Base-by-base conservation (phyloP, 2,797 vertebrate species). In the Neomorphus geoffroyi region DNA sequence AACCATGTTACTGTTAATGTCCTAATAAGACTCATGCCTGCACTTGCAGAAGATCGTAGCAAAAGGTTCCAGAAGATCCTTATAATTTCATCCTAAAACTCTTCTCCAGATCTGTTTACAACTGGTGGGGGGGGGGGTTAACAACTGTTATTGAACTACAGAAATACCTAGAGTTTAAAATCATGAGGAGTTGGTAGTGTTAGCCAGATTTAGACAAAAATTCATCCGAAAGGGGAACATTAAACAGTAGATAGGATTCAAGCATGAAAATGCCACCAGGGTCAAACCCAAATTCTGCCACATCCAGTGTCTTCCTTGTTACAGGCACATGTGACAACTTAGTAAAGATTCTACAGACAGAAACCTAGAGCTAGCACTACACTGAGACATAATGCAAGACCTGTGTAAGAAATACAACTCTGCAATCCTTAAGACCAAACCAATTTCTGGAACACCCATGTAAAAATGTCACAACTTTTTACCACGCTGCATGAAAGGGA, bases 181-280 rank as follows among this genome's bases (percentile, higher is more conserved):
- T n/a, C 41, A 78, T 0, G 0, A 41, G 11, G 28, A 88, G 28
- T 17, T 46, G 6, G 16, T 39, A 78, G 12, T 13, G 11, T 18
- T 45, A 50, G 57, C 8, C 37, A 64, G 17, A 64, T 64, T 37
- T n/a, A 62, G 19, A 48, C n/a, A 46, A 8, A 53, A 75, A 61
- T 4, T 23, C 13, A 48, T 17, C 62, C 24, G 22, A 50, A 80
- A 45, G 4, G 18, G 27, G 39, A 67, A 33, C 8, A 27, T 51
- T 6, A 71, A n/a, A 23, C 11, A 48, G 23, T 3, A 74, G 24
- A 23, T 18, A 32, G 13, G 26, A 39, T 46, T 71, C 61, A 28
- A 71, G 32, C 14, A 39, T 6, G 18, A 79, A 92, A 79, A 71
- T 18, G 9, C 6, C 39, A 48, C 48, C 0, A 5, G 10, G 4